Percentiles rank a stretch among this genome's conserved stretches.
Evolutionary conservation across 2,888 invertebrate genomes (phyloP).

Genomic region (Sycophila texana): DNA sequence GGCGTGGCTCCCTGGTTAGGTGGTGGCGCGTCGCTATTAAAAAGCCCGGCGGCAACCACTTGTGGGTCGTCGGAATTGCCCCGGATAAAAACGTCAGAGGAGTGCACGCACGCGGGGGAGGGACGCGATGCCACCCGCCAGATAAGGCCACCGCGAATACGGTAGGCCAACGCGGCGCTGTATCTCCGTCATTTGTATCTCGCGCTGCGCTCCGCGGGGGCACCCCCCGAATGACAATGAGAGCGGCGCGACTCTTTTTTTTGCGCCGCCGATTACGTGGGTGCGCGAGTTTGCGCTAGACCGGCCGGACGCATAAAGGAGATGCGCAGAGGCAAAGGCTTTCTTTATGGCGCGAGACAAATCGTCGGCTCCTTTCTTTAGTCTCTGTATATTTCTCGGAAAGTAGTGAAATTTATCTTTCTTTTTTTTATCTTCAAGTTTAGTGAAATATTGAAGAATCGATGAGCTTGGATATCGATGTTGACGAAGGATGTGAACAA

Average conservation of each 20-base stretch:
- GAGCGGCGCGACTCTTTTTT: conserved; percentile 32
- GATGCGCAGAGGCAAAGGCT: background rate
- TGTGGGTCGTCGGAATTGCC: conserved; percentile 70
- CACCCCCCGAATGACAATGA: conserved; percentile 65
- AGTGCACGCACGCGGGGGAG: background rate
- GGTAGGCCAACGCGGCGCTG: conserved; percentile 65
- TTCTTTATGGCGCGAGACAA: conserved; percentile 1
- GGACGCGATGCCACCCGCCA: conserved; percentile 61
- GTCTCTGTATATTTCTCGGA: background rate
- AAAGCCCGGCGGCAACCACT: conserved; percentile 62
- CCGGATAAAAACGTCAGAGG: conserved; percentile 72
- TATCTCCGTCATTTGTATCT: conserved; percentile 72
- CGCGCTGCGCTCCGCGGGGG: conserved; percentile 60
- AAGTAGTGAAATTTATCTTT: background rate
- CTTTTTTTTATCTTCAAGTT: background rate
- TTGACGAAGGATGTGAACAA: too few relatives aligned
- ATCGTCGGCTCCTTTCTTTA: background rate
- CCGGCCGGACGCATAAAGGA: background rate
- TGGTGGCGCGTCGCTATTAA: conserved; percentile 52
- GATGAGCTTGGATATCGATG: too few relatives aligned
- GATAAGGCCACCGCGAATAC: conserved; percentile 65
- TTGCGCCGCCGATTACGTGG: background rate
- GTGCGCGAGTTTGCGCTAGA: background rate
- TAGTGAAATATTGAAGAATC: too few relatives aligned
- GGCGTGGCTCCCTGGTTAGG: background rate